Evolutionary conservation across 1,140 invertebrate species (phyloP).

Genomic region (Zaprionus inermis): DNA sequence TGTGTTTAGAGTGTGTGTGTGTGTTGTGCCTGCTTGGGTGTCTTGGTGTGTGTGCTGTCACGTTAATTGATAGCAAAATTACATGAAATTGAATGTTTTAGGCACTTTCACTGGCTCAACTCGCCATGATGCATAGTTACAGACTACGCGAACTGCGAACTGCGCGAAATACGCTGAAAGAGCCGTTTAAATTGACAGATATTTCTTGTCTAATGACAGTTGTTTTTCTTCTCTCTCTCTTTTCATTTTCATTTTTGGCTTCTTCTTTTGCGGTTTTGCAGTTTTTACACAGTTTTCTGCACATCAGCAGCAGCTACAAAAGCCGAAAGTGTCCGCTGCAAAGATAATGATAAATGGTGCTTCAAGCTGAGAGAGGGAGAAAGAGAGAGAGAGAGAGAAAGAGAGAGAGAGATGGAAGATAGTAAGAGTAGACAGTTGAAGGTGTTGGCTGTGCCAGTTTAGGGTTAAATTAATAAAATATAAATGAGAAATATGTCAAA

Average conservation of each 20-base stretch:
- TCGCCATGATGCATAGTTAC: constrained; percentile 35
- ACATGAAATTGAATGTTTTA: constrained; percentile 73
- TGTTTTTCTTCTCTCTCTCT: constrained; percentile 6
- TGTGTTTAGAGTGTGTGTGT: constrained; percentile 4
- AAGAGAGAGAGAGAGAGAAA: not conserved
- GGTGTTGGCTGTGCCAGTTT: not conserved
- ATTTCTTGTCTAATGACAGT: constrained; percentile 42
- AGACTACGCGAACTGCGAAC: not conserved
- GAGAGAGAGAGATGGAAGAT: not conserved
- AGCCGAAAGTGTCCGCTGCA: constrained; percentile 36
- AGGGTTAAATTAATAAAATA: not conserved
- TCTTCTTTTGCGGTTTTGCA: constrained; percentile 11
- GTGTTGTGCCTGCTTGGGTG: not conserved
- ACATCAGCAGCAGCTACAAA: constrained; percentile 31
- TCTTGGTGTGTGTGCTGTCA: constrained; percentile 40
- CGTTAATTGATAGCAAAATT: constrained; percentile 80
- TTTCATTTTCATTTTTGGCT: constrained; percentile 11
- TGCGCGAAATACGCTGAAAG: constrained; percentile 28
- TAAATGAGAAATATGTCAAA: not conserved
- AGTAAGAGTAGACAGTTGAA: constrained; percentile 9
- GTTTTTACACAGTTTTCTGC: constrained; percentile 20
- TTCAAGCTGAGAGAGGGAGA: not conserved
- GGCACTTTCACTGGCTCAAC: constrained; percentile 68
- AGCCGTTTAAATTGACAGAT: constrained; percentile 55
- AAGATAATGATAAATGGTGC: constrained; percentile 48